A percentile compares a stretch with the other conserved stretches of the same genome.
These are phyloP conservation scores for Strigamia transsilvanica DNA, from an alignment of 2,888 invertebrate species.

Conservation along the genomic window DNA sequence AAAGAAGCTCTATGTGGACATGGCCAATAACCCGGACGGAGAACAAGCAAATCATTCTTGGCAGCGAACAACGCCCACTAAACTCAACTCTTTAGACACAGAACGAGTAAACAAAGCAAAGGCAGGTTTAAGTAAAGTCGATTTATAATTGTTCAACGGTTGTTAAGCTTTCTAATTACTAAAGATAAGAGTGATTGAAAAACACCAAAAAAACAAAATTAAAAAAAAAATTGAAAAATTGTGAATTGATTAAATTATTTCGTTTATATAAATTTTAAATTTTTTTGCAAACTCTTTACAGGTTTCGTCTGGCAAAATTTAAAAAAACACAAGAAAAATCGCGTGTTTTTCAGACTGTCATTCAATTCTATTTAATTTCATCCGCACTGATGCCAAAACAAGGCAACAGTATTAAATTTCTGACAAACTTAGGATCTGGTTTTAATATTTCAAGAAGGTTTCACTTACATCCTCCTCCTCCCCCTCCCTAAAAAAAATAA, in stretches of 20 bases:
- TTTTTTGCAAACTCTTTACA: background rate
- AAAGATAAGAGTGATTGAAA: background rate
- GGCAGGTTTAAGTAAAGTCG: background rate
- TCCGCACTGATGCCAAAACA: background rate
- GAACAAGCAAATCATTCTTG: background rate
- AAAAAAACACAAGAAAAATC: background rate
- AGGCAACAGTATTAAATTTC: background rate
- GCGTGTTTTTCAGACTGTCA: background rate
- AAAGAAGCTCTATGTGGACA: background rate
- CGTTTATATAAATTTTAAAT: background rate
- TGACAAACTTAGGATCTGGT: background rate
- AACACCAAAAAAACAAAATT: background rate
- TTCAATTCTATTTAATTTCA: conserved; percentile 8
- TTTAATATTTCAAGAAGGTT: conserved; percentile 8
- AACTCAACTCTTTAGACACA: background rate
- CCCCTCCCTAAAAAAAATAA: too few species aligned
- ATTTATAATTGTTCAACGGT: background rate
- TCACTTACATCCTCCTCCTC: background rate
- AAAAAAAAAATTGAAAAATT: background rate
- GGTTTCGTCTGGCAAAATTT: background rate
- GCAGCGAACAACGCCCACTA: background rate
- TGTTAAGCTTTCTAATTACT: background rate
- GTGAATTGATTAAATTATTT: background rate
- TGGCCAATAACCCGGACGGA: background rate
- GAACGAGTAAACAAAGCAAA: background rate